phyloP scores from a whole-genome alignment of 2,797 vertebrate genomes.

The Peromyscus melanophrys region DNA sequence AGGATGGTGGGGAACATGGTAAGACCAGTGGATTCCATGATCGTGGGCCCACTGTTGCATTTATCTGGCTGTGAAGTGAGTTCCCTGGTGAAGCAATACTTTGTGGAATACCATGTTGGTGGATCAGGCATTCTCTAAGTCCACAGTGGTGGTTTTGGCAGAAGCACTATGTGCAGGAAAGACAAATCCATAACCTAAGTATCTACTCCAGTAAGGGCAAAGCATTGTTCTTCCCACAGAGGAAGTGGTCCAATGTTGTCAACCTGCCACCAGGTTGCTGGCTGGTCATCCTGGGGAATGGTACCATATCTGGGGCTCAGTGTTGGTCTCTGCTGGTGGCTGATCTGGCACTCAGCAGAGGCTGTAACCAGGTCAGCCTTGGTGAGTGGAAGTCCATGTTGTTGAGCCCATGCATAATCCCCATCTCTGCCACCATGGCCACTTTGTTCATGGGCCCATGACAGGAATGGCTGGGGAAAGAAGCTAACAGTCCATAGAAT shows the following conservation, averaged over 20 bases:
- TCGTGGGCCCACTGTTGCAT: not conserved
- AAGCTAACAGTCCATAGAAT: not conserved
- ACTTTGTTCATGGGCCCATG: not conserved
- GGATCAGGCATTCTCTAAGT: not conserved
- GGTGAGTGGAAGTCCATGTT: not conserved
- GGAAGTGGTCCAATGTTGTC: not conserved
- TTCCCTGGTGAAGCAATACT: not conserved
- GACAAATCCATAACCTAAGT: not conserved
- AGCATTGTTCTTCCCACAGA: not conserved
- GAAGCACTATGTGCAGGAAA: not conserved
- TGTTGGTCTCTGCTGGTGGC: not conserved
- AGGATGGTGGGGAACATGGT: not conserved
- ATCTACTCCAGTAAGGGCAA: not conserved
- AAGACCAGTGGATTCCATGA: not conserved
- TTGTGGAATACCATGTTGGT: not conserved
- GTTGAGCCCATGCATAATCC: not conserved
- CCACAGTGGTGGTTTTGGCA: not conserved
- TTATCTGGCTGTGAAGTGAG: not conserved
- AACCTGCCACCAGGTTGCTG: not conserved
- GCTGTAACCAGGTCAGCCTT: not conserved
- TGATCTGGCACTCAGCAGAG: not conserved
- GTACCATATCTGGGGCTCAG: not conserved
- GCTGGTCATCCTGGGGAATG: not conserved
- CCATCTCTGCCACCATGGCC: not conserved
- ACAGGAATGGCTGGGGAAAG: not conserved